A percentile compares a stretch with the other conserved stretches of the same genome.
These are phyloP conservation scores for Semotilus atromaculatus DNA, from an alignment of 2,797 vertebrate genomes.

Conservation along the genomic window DNA sequence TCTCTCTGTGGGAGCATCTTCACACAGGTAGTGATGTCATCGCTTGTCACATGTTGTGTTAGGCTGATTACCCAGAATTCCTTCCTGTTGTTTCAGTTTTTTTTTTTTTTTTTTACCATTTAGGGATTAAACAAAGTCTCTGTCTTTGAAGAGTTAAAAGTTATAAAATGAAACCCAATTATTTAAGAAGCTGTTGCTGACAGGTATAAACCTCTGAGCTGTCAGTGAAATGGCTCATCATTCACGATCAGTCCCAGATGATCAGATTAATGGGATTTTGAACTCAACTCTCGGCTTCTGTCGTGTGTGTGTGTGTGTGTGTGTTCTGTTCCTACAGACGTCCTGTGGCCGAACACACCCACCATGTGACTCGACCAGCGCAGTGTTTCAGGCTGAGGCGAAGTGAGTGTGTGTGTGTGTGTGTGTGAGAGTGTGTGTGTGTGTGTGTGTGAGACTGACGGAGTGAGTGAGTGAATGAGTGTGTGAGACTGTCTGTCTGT, in stretches of 20 bases:
- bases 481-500: conserved; percentile 28
- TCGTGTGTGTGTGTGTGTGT: background rate
- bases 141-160: background rate
- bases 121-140: background rate
- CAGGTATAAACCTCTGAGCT: too few relatives aligned
- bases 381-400: conserved; percentile 64
- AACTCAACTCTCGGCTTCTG: background rate
- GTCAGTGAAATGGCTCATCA: too few relatives aligned
- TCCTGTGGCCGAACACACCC: conserved; percentile 54
- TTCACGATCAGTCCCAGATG: too few relatives aligned
- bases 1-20: conserved; percentile 62
- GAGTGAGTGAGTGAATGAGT: background rate
- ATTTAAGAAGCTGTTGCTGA: too few relatives aligned
- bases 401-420: conserved; percentile 56
- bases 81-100: background rate
- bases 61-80: background rate
- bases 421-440: conserved; percentile 30
- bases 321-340: conserved; percentile 13
- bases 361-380: conserved; percentile 55
- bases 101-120: background rate
- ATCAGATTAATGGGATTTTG: too few relatives aligned
- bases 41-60: background rate
- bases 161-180: too few relatives aligned
- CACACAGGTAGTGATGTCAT: conserved; percentile 70
- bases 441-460: conserved; percentile 27